Evolutionary conservation across 2,888 invertebrate genomes (phyloP).

Genomic region (Apamea crenata): DNA sequence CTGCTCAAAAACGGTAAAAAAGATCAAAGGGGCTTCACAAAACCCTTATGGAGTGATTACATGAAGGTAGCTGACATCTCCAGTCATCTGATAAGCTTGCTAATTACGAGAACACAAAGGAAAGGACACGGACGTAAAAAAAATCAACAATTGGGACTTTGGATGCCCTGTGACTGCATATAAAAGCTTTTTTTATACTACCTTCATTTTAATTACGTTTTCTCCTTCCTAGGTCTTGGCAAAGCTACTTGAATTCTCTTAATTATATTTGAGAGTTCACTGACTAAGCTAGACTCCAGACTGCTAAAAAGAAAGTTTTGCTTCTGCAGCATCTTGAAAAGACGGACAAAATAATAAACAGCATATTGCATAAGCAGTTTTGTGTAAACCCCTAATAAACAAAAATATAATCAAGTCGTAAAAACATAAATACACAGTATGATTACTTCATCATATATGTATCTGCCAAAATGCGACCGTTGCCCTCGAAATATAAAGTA

Average conservation of each 20-base stretch:
- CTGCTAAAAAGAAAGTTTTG: neutral
- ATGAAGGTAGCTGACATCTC: conserved; percentile 48
- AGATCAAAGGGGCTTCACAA: conserved; percentile 54
- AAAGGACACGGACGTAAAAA: conserved; percentile 21
- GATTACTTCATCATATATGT: conserved; percentile 56
- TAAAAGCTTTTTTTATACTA: conserved; percentile 17
- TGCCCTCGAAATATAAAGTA: conserved; percentile 66
- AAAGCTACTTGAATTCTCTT: neutral
- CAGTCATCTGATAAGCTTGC: conserved; percentile 63
- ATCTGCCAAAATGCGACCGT: conserved; percentile 68
- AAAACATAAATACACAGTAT: conserved; percentile 41
- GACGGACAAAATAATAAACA: neutral
- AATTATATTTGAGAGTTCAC: neutral
- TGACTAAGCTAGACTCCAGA: neutral
- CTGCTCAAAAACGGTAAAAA: conserved; percentile 26
- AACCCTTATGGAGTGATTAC: conserved; percentile 52
- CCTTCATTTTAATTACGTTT: conserved; percentile 22
- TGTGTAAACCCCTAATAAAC: conserved; percentile 9
- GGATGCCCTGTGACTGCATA: conserved; percentile 6
- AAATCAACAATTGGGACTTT: conserved; percentile 23
- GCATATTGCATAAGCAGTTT: neutral
- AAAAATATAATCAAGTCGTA: conserved; percentile 30
- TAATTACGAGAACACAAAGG: conserved; percentile 59
- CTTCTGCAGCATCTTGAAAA: conserved; percentile 2
- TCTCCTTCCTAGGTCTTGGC: neutral